Base-by-base conservation (phyloP, 2,888 invertebrate genomes). In the Acanthoscelides obtectus region DNA sequence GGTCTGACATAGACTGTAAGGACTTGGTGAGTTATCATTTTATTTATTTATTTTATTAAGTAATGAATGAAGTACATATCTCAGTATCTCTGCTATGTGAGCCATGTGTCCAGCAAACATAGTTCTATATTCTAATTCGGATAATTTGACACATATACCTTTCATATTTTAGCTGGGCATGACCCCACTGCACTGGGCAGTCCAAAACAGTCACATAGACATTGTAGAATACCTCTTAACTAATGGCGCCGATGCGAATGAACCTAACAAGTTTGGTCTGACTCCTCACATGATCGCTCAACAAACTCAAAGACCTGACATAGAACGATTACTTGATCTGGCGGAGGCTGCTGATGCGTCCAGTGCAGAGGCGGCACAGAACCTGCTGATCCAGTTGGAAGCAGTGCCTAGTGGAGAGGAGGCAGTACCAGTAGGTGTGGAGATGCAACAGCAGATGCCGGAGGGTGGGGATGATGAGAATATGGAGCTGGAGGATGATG, bases 121-220 rank as follows among this genome's bases (percentile, higher is more conserved):
- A n/a, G n/a, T n/a, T n/a, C n/a, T n/a, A n/a, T n/a, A n/a, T n/a
- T n/a, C n/a, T n/a, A n/a, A n/a, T n/a, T n/a, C n/a, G n/a, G n/a
- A n/a, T n/a, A n/a, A n/a, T n/a, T n/a, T n/a, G n/a, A n/a, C n/a
- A n/a, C n/a, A n/a, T n/a, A n/a, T n/a, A n/a, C n/a, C n/a, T n/a
- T n/a, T n/a, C n/a, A n/a, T n/a, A n/a, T n/a, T 20, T 20, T 64
- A 94, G 94, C 85, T 95, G 20, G 90, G 90, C 80, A 95, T 95
- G 97, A 97, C 97, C 66, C 95, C 97, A 64, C 87, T 98, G 72
- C 97, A 98, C 87, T 97, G 97, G 97, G 96, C 97, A 5, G 93
- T 93, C 66, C 94, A 95, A 86, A 91, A 93, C 80, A 92, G 92
- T 0, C 93, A 95, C 86, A 84, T 88, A 22, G 87, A 88, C 73